Evolutionary conservation across 2,888 invertebrate genomes (phyloP), one percentile per base, ranked within the genome.

Genomic region (Sylvicola cinctus): DNA sequence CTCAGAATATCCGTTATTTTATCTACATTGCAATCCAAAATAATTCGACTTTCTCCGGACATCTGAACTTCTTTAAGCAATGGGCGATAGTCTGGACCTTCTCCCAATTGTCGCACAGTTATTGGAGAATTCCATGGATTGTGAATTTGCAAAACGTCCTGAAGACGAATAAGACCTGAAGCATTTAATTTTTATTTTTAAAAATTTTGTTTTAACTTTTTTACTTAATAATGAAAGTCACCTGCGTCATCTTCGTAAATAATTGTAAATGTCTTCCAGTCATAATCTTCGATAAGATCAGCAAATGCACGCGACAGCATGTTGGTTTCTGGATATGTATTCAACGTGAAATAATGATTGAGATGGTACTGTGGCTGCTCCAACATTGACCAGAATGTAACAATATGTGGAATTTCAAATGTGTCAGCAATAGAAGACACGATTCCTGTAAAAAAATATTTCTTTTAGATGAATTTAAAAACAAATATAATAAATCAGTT

Each of bases 171-270:
- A 36, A 87, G 60, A 51, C 81, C 77, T 55, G 47, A 61, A 68
- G n/a, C n/a, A n/a, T n/a, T n/a, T n/a, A n/a, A n/a, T n/a, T n/a
- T n/a, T n/a, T n/a, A n/a, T n/a, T n/a, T n/a, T n/a, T n/a, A n/a
- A n/a, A n/a, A n/a, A n/a, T n/a, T n/a, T n/a, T n/a, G n/a, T n/a
- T n/a, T n/a, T n/a, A n/a, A n/a, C n/a, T n/a, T n/a, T n/a, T n/a
- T n/a, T n/a, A n/a, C n/a, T n/a, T 17, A 10, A n/a, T n/a, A 11
- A 10, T 29, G 16, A 28, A 29, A n/a, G n/a, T 41, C 44, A 68
- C 80, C 83, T 49, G 76, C 76, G 48, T 79, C 72, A 48, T 76
- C 75, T 56, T 88, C 85, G 51, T 85, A 88, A 38, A 87, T 66
- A 28, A 83, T 69, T 8, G 81, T 78, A 48, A 83, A 84, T 40